Evolutionary conservation across 2,113 vertebrate genomes (phyloP).

Genomic region (Cyanoderma ruficeps): DNA sequence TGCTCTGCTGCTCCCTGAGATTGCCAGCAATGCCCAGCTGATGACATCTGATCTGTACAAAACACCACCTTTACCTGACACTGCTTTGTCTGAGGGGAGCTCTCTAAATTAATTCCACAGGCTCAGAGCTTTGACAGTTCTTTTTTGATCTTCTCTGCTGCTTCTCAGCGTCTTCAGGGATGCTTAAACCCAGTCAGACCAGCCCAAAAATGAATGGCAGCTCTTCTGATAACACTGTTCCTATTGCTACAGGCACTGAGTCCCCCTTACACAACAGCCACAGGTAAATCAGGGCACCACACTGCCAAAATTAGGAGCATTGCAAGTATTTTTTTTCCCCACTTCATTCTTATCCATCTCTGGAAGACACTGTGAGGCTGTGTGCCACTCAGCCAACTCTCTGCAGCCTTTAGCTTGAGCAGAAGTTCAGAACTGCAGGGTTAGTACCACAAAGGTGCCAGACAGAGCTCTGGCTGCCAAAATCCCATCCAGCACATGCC

Average conservation of each 20-base stretch:
- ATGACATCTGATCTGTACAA: conserved; percentile 2
- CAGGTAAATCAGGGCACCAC: background rate
- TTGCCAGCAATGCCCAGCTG: background rate
- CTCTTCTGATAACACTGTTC: background rate
- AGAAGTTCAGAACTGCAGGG: background rate
- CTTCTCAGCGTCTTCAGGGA: background rate
- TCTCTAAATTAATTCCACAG: conserved; percentile 33
- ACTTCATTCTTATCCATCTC: background rate
- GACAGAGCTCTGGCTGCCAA: background rate
- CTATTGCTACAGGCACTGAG: background rate
- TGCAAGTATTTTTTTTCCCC: background rate
- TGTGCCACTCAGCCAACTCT: background rate
- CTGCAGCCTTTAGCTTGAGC: background rate
- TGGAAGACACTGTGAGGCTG: background rate
- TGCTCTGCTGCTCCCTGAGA: background rate
- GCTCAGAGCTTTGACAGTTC: background rate
- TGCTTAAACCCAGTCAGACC: background rate
- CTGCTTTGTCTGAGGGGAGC: background rate
- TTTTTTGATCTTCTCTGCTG: conserved; percentile 34
- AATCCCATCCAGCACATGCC: accelerated
- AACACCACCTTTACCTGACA: background rate
- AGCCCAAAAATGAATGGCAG: background rate
- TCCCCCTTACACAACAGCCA: background rate
- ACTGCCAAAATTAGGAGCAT: background rate
- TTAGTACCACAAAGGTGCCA: accelerated